phyloP scores from a whole-genome alignment of 2,888 invertebrate genomes.

The Autographa pulchrina region DNA sequence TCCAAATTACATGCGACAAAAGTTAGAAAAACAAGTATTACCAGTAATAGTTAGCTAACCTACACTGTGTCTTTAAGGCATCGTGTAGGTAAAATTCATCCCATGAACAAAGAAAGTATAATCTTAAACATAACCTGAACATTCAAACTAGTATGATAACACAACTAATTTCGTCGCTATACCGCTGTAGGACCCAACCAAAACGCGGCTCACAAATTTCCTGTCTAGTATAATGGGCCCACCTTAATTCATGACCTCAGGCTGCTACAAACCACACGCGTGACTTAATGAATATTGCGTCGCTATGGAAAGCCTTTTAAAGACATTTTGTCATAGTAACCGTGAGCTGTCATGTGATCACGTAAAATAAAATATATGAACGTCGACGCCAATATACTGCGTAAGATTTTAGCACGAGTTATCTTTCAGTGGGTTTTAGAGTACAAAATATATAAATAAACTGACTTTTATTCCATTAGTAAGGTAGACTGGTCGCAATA shows the following conservation, averaged over 20 bases:
- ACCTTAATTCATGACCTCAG: constrained; percentile 79
- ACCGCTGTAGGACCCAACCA: constrained; percentile 66
- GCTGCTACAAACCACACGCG: constrained; percentile 71
- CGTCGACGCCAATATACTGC: neutral
- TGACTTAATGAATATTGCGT: constrained; percentile 77
- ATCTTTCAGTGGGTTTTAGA: no score
- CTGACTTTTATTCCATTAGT: neutral
- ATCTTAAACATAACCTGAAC: constrained; percentile 24
- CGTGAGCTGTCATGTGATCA: constrained; percentile 46
- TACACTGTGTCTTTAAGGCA: neutral
- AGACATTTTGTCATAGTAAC: constrained; percentile 61
- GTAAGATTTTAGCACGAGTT: neutral
- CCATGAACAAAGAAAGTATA: neutral
- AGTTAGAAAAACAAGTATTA: neutral
- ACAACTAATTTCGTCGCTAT: constrained; percentile 53
- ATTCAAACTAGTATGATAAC: constrained; percentile 43
- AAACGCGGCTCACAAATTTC: constrained; percentile 79
- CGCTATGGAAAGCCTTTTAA: constrained; percentile 67
- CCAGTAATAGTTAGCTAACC: neutral
- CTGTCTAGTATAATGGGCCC: constrained; percentile 77
- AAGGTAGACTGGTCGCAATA: neutral
- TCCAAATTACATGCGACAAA: neutral
- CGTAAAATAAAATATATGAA: constrained; percentile 43
- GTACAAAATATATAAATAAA: neutral
- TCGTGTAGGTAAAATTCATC: neutral